phyloP scores from a whole-genome alignment of 2,888 invertebrate genomes.

The Aspidiotus rigidus region DNA sequence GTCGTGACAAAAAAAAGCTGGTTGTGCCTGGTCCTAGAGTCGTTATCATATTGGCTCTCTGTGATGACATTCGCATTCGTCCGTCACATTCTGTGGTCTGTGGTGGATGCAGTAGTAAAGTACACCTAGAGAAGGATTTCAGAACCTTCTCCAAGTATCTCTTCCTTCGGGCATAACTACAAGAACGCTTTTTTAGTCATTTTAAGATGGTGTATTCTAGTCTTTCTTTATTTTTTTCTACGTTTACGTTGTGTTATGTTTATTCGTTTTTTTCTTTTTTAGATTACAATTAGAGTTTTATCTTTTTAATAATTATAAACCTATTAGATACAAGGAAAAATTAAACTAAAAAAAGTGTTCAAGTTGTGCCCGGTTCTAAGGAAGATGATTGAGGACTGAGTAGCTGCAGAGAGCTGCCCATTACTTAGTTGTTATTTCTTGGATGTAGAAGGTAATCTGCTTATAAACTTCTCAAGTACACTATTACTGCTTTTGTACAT shows the following conservation, averaged over 20 bases:
- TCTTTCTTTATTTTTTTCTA: background rate
- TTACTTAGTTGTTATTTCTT: slow-evolving; percentile 26
- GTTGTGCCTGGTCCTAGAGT: slow-evolving; percentile 32
- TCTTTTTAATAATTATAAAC: background rate
- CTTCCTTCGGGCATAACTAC: slow-evolving; percentile 21
- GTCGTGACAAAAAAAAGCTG: slow-evolving; percentile 32
- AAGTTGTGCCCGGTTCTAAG: slow-evolving; percentile 26
- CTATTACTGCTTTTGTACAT: slow-evolving; percentile 27
- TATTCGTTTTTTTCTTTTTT: slow-evolving; percentile 3
- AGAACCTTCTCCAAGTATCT: slow-evolving; percentile 27
- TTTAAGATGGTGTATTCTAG: no score
- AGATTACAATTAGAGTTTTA: background rate
- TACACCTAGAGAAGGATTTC: slow-evolving; percentile 24
- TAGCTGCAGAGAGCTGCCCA: slow-evolving; percentile 26
- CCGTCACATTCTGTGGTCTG: slow-evolving; percentile 28
- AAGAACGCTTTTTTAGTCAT: background rate
- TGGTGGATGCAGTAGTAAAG: slow-evolving; percentile 25
- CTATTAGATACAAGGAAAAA: no score
- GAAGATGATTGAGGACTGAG: slow-evolving; percentile 31
- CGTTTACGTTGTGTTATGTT: background rate
- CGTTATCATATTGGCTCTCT: slow-evolving; percentile 30
- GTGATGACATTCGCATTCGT: slow-evolving; percentile 19
- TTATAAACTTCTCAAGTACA: slow-evolving; percentile 22
- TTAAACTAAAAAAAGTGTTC: background rate
- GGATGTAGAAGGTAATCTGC: slow-evolving; percentile 29